phyloP scores from a whole-genome alignment of 2,888 invertebrate species.

The Acleris laterana region DNA sequence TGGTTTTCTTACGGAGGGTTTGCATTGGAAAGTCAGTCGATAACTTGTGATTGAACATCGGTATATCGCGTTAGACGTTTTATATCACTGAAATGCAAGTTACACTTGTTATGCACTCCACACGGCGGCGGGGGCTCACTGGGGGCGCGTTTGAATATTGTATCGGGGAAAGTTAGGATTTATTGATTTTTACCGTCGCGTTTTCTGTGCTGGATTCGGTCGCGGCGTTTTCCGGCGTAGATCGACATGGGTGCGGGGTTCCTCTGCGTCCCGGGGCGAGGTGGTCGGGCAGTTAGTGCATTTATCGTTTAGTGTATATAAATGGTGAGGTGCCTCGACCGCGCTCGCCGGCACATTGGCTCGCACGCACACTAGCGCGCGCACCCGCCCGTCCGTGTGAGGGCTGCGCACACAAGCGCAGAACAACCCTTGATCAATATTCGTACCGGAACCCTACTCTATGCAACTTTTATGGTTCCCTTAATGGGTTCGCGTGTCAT shows the following conservation, averaged over 20 bases:
- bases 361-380: slow-evolving; percentile 52
- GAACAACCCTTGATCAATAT: slow-evolving; percentile 76
- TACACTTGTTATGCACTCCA: slow-evolving; percentile 67
- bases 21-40: slow-evolving; percentile 89
- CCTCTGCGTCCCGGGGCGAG: slow-evolving; percentile 36
- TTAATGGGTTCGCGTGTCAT: slow-evolving; percentile 49
- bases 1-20: slow-evolving; percentile 96
- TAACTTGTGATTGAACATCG: slow-evolving; percentile 85
- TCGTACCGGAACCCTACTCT: slow-evolving; percentile 63
- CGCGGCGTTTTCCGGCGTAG: slow-evolving; percentile 50
- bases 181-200: slow-evolving; percentile 74
- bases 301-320: slow-evolving; percentile 54
- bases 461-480: slow-evolving; percentile 64
- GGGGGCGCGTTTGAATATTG: slow-evolving; percentile 50
- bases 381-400: slow-evolving; percentile 44
- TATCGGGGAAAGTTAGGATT: slow-evolving; percentile 60
- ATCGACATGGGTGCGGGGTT: slow-evolving; percentile 39
- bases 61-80: slow-evolving; percentile 58
- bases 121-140: slow-evolving; percentile 44
- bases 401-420: slow-evolving; percentile 62
- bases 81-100: slow-evolving; percentile 74
- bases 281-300: slow-evolving; percentile 48
- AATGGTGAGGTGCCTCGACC: slow-evolving; percentile 51
- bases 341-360: slow-evolving; percentile 54
- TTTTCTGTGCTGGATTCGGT: slow-evolving; percentile 46